Conservation (phyloP, 2,797 vertebrate genomes). For the Poliocrania exsul region DNA sequence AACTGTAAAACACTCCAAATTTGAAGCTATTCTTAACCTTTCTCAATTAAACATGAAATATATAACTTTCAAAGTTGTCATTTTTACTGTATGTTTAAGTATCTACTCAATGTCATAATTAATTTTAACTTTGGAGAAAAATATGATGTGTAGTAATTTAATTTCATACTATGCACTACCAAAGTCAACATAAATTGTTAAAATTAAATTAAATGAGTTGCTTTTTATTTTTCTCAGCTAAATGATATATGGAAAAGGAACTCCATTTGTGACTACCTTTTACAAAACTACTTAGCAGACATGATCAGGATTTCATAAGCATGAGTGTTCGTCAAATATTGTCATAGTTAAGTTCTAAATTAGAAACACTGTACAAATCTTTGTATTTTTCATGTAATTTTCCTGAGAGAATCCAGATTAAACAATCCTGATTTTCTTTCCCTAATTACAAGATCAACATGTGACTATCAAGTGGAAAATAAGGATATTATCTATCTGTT, state of each 20-base stretch:
- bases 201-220: not conserved
- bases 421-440: not conserved
- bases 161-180: not conserved
- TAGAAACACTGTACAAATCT: not conserved
- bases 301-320: not conserved
- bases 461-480: not conserved
- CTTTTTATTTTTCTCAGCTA: not conserved
- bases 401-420: not conserved
- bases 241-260: not conserved
- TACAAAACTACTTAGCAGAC: not conserved
- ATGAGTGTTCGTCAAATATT: not conserved
- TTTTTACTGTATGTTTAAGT: conserved; percentile 64
- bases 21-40: conserved; percentile 55
- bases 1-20: conserved; percentile 52
- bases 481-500: not conserved
- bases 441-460: not conserved
- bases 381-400: not conserved
- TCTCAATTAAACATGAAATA: conserved; percentile 72
- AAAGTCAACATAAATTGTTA: conserved; percentile 11
- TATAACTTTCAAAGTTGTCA: conserved; percentile 69
- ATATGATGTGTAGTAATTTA: conserved; percentile 10
- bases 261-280: not conserved
- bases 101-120: conserved; percentile 62
- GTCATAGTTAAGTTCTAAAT: not conserved
- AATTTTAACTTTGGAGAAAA: conserved; percentile 60